phyloP scores from a whole-genome alignment of 2,888 invertebrate genomes.

The Cephus spinipes region DNA sequence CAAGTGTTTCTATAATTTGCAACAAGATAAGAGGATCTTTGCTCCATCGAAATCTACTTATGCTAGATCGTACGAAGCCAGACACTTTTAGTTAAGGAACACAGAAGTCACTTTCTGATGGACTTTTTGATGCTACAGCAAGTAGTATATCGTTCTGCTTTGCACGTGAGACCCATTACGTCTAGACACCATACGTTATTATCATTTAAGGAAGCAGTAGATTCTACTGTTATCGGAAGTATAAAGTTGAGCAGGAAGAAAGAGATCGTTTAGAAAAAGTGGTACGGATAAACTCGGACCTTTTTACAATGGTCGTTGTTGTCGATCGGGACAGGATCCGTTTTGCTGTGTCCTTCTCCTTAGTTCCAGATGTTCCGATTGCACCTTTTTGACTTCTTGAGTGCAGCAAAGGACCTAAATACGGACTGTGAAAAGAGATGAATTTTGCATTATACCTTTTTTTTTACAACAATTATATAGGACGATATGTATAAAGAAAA shows the following conservation, averaged over 20 bases:
- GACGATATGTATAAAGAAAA: not conserved
- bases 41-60: not conserved
- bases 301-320: conserved; percentile 57
- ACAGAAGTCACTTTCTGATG: not conserved
- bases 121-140: not conserved
- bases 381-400: conserved; percentile 53
- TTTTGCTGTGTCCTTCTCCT: conserved; percentile 57
- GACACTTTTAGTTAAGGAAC: not conserved
- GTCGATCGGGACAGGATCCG: conserved; percentile 55
- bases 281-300: conserved; percentile 45
- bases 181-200: not conserved
- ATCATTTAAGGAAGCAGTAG: not conserved
- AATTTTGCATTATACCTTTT: not conserved
- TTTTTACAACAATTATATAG: not conserved
- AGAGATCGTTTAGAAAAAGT: conserved; percentile 19
- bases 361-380: conserved; percentile 46
- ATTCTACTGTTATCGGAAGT: not conserved
- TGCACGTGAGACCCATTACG: not conserved
- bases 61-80: not conserved
- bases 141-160: not conserved
- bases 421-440: conserved; percentile 45
- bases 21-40: not conserved
- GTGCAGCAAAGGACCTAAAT: conserved; percentile 58
- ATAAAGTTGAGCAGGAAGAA: conserved; percentile 22
- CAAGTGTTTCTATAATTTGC: conserved; percentile 54